A percentile compares a stretch with the other conserved stretches of the same genome.
These are phyloP conservation scores for Eristalis pertinax DNA, from an alignment of 2,888 invertebrate species.

Conservation along the genomic window DNA sequence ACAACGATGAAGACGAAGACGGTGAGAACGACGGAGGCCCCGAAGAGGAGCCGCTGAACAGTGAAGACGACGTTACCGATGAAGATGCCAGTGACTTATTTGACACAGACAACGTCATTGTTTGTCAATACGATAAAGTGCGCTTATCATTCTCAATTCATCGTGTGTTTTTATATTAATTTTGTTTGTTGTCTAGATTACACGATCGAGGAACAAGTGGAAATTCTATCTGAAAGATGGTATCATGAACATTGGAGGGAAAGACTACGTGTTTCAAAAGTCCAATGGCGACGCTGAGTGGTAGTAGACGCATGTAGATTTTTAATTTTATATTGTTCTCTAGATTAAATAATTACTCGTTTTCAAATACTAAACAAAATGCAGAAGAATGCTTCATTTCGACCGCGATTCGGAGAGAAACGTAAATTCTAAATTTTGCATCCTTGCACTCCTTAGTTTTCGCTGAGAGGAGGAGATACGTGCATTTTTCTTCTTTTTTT, in stretches of 20 bases:
- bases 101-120: slow-evolving; percentile 99
- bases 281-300: slow-evolving; percentile 99
- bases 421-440: not conserved
- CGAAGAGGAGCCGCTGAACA: slow-evolving; percentile 96
- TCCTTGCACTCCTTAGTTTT: not conserved
- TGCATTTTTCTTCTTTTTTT: not conserved
- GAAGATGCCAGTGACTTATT: slow-evolving; percentile 97
- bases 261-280: slow-evolving; percentile 99
- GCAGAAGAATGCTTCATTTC: slow-evolving; percentile 12
- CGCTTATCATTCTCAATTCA: not conserved
- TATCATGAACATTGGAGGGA: slow-evolving; percentile 99
- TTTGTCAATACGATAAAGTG: slow-evolving; percentile 99
- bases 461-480: not conserved
- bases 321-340: slow-evolving; percentile 20
- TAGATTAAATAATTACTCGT: slow-evolving; percentile 36
- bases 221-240: slow-evolving; percentile 99
- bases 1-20: slow-evolving; percentile 85
- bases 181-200: slow-evolving; percentile 86
- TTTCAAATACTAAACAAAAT: slow-evolving; percentile 25
- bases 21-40: slow-evolving; percentile 86
- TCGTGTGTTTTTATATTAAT: not conserved
- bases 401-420: slow-evolving; percentile 1
- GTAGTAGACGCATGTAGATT: slow-evolving; percentile 86
- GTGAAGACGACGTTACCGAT: slow-evolving; percentile 98
- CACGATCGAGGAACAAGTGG: slow-evolving; percentile 99